Conservation (phyloP, 2,888 invertebrate genomes). For the Trisateles emortualis region DNA sequence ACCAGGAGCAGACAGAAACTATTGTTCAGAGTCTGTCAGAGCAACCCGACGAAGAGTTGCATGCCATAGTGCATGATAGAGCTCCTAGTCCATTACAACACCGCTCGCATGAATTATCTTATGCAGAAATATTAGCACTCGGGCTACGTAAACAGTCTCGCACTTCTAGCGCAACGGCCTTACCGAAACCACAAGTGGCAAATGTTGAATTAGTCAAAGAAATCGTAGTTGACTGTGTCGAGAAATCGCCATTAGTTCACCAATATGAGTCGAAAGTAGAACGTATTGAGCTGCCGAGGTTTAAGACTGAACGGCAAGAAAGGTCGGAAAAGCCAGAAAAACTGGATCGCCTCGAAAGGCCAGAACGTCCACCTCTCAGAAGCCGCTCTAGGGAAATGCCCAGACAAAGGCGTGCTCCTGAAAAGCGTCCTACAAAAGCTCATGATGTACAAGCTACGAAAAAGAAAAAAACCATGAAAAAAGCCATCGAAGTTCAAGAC, state of each 20-base stretch:
- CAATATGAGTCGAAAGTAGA: constrained; percentile 57
- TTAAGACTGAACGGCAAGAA: constrained; percentile 43
- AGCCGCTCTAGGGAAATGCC: constrained; percentile 78
- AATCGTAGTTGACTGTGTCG: constrained; percentile 66
- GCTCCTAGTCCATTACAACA: constrained; percentile 62
- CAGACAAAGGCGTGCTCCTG: constrained; percentile 71
- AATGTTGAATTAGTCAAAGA: constrained; percentile 75
- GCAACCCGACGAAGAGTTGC: constrained; percentile 39
- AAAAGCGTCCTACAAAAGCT: constrained; percentile 72
- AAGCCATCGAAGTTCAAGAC: constrained; percentile 77
- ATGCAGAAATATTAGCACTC: constrained; percentile 90
- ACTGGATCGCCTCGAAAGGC: constrained; percentile 54
- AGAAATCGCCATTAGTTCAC: constrained; percentile 56
- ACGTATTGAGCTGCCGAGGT: constrained; percentile 45
- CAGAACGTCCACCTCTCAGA: constrained; percentile 61
- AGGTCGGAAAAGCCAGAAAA: constrained; percentile 58
- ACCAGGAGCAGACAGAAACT: constrained; percentile 23
- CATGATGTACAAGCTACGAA: constrained; percentile 69
- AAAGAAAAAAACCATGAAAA: constrained; percentile 74
- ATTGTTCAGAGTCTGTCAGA: constrained; percentile 14
- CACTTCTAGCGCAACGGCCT: constrained; percentile 58
- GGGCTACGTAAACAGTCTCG: constrained; percentile 83
- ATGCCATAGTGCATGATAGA: constrained; percentile 52
- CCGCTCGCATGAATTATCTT: constrained; percentile 89
- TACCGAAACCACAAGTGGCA: constrained; percentile 76